These are phyloP conservation scores for Zhengitettix transpicula DNA, from an alignment of 2,888 invertebrate species.

Conservation along the genomic window DNA sequence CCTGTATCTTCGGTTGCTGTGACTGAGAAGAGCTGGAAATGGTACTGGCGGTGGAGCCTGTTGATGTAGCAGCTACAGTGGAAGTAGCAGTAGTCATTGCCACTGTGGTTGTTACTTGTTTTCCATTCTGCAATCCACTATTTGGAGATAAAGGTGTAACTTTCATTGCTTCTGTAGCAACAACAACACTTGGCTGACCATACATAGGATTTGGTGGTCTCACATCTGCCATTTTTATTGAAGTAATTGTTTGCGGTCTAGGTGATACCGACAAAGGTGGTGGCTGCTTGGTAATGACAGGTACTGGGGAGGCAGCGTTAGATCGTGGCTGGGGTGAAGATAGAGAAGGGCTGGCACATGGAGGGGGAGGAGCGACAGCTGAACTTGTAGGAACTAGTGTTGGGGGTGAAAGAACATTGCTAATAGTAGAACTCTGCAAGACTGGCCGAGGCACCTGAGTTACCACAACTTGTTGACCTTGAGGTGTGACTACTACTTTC, in stretches of 20 bases:
- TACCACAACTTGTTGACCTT: constrained; percentile 47
- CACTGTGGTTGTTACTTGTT: constrained; percentile 1
- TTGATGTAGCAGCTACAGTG: background rate
- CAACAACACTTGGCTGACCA: background rate
- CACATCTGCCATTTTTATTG: constrained; percentile 2
- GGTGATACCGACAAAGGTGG: constrained; percentile 11
- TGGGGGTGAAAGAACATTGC: constrained; percentile 25
- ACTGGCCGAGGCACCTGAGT: constrained; percentile 39
- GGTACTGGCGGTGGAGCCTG: background rate
- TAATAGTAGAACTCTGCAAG: constrained; percentile 30
- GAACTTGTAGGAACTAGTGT: constrained; percentile 26
- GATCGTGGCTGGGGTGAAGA: constrained; percentile 14
- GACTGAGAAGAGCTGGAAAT: background rate
- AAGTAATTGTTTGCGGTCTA: constrained; percentile 8
- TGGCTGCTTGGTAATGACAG: constrained; percentile 10
- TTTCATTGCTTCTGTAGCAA: background rate
- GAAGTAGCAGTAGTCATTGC: constrained; percentile 4
- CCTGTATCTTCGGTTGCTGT: background rate
- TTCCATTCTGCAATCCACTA: background rate
- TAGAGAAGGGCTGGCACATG: constrained; percentile 22
- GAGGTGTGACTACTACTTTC: constrained; percentile 46
- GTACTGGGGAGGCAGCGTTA: background rate
- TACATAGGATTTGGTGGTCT: background rate
- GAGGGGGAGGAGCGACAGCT: constrained; percentile 23
- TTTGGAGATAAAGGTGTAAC: background rate